Conservation (phyloP, 1,140 invertebrate species). For the Helicoverpa zea region DNA sequence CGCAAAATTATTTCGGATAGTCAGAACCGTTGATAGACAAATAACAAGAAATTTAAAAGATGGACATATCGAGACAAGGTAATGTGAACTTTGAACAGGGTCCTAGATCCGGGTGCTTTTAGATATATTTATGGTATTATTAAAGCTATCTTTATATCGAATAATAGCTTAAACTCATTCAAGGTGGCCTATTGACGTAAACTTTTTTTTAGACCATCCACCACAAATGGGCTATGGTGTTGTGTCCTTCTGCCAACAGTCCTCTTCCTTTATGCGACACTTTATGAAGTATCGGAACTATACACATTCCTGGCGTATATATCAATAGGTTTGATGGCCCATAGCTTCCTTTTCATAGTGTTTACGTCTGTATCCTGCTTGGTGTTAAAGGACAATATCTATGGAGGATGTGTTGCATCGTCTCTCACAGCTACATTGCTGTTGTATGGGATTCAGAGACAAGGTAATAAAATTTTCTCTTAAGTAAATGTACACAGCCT, state of each 20-base stretch:
- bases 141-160: neutral
- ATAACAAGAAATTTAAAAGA: constrained; percentile 64
- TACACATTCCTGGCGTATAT: constrained; percentile 68
- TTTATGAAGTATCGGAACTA: constrained; percentile 66
- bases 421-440: constrained; percentile 64
- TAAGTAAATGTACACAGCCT: too few relatives aligned
- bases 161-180: too few relatives aligned
- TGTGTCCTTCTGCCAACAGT: constrained; percentile 68
- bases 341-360: constrained; percentile 68
- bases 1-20: neutral
- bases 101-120: neutral
- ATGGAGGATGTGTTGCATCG: constrained; percentile 71
- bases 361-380: constrained; percentile 71
- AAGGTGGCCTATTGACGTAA: neutral
- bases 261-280: constrained; percentile 62
- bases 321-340: constrained; percentile 66
- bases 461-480: constrained; percentile 59
- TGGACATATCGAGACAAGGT: constrained; percentile 67
- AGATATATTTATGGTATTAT: neutral
- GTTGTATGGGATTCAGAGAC: constrained; percentile 62
- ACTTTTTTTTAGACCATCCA: constrained; percentile 67
- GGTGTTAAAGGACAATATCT: constrained; percentile 64
- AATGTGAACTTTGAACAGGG: constrained; percentile 47
- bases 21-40: constrained; percentile 51
- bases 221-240: constrained; percentile 77